Percentiles rank a stretch among this genome's conserved stretches.
Conservation (phyloP, 2,888 invertebrate genomes). For the Clepsis dumicolana region DNA sequence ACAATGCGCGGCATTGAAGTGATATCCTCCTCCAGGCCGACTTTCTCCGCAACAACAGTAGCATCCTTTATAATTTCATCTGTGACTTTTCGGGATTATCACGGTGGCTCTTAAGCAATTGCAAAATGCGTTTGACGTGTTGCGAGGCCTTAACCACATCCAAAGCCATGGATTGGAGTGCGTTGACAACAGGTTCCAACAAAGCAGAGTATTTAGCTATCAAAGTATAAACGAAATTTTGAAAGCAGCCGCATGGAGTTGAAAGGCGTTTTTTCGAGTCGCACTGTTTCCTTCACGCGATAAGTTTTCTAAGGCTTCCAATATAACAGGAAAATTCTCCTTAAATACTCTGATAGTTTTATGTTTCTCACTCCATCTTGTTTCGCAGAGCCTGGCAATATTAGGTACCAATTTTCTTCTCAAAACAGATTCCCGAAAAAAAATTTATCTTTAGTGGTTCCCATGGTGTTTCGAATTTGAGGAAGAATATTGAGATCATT, state of each 20-base stretch:
- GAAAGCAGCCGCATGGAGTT: constrained; percentile 49
- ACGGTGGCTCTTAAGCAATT: not conserved
- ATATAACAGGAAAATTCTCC: constrained; percentile 48
- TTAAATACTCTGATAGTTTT: constrained; percentile 44
- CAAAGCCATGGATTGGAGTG: constrained; percentile 48
- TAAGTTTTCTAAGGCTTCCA: constrained; percentile 48
- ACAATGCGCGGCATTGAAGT: not conserved
- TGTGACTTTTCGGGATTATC: not conserved
- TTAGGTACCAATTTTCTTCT: constrained; percentile 52
- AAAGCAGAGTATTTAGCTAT: constrained; percentile 53
- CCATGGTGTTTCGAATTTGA: constrained; percentile 47
- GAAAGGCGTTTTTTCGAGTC: constrained; percentile 49
- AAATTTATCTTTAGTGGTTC: constrained; percentile 45
- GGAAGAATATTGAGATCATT: constrained; percentile 44
- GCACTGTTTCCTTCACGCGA: constrained; percentile 43
- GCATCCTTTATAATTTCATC: constrained; percentile 24
- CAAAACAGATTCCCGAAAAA: constrained; percentile 50
- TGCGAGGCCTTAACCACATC: not conserved
- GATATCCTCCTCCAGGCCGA: constrained; percentile 40
- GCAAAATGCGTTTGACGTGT: not conserved
- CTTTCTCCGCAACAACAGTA: constrained; percentile 50
- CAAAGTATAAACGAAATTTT: constrained; percentile 45
- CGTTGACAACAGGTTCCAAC: constrained; percentile 52
- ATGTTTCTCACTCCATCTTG: constrained; percentile 38
- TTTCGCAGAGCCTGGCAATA: constrained; percentile 50